phyloP scores from a whole-genome alignment of 2,888 invertebrate species.

The Meiosimyza platycephala region DNA sequence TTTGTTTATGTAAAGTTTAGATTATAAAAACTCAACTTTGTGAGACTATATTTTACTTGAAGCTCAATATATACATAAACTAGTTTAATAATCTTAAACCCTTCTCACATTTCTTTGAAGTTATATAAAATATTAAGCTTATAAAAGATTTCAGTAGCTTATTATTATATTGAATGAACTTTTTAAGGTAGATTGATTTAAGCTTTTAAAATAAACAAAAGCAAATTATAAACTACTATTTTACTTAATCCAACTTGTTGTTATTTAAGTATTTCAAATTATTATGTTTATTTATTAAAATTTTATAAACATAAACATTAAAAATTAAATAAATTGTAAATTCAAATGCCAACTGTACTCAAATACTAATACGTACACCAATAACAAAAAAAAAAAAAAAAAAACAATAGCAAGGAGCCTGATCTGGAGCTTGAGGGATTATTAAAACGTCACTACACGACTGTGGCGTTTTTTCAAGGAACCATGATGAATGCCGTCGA shows the following conservation, averaged over 20 bases:
- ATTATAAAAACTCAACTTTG: too few relatives aligned
- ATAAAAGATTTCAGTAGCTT: too few relatives aligned
- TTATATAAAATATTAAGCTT: too few relatives aligned
- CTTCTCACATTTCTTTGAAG: too few relatives aligned
- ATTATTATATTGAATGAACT: conserved; percentile 19
- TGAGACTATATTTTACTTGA: too few relatives aligned
- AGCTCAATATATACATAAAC: not conserved
- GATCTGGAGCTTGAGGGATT: conserved; percentile 99
- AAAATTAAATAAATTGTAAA: not conserved
- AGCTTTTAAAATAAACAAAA: not conserved
- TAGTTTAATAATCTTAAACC: not conserved
- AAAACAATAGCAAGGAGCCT: conserved; percentile 93
- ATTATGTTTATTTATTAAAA: too few relatives aligned
- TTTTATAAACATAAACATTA: too few relatives aligned
- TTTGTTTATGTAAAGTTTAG: too few relatives aligned
- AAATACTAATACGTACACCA: conserved; percentile 3
- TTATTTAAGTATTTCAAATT: not conserved
- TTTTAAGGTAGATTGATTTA: conserved; percentile 48
- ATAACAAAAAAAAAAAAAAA: conserved; percentile 14
- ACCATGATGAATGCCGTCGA: conserved; percentile 99
- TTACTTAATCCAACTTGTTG: not conserved
- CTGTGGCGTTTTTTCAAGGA: conserved; percentile 99
- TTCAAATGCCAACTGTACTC: not conserved
- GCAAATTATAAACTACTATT: not conserved
- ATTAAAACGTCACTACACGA: conserved; percentile 99